These are phyloP conservation scores for Pecten maximus DNA, from an alignment of 2,888 invertebrate species.

Conservation along the genomic window DNA sequence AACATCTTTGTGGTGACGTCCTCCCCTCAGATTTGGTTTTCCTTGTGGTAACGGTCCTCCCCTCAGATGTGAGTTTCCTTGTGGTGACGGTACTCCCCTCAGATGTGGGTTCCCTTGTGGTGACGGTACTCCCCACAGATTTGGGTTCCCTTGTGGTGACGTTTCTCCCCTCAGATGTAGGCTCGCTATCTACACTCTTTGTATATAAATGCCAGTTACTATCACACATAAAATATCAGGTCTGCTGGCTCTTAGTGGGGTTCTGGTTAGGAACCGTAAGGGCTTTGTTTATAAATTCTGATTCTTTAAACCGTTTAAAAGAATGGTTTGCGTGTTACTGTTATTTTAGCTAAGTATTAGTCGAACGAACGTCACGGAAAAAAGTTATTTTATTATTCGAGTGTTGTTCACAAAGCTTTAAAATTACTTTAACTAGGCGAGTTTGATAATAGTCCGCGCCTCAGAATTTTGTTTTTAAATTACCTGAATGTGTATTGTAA, in stretches of 20 bases:
- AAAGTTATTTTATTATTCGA: not conserved
- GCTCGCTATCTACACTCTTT: not conserved
- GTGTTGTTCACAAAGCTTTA: not conserved
- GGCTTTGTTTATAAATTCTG: not conserved
- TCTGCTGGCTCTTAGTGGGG: not conserved
- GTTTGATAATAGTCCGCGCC: not conserved
- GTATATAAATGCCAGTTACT: not conserved
- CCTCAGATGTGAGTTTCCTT: too few species aligned
- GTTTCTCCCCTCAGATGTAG: not conserved
- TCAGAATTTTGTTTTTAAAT: constrained; percentile 30
- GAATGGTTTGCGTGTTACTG: not conserved
- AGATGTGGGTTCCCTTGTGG: too few species aligned
- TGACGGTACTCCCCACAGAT: not conserved
- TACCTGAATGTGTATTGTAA: constrained; percentile 5
- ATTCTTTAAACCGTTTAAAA: not conserved
- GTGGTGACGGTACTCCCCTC: too few species aligned
- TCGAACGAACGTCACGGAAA: not conserved
- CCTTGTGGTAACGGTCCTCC: too few species aligned
- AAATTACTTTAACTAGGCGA: not conserved
- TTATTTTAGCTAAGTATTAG: not conserved
- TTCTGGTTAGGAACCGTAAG: not conserved
- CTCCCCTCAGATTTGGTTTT: too few species aligned
- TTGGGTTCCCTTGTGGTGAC: not conserved
- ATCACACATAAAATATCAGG: not conserved
- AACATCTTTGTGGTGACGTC: not conserved